Evolutionary conservation across 2,113 vertebrate species (phyloP).

Genomic region (Heloderma charlesbogerti): DNA sequence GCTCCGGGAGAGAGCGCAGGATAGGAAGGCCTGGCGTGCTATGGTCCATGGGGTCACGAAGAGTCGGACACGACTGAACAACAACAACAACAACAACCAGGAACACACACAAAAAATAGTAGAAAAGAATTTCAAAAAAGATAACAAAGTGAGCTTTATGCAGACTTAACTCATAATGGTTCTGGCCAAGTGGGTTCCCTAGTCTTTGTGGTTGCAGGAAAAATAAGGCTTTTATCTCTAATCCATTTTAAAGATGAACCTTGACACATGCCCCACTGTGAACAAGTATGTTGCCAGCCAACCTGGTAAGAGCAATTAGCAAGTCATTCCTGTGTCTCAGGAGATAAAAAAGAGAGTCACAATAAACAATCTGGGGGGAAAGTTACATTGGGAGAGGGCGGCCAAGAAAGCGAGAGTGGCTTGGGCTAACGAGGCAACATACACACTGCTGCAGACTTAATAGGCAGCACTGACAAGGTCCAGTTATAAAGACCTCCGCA

Average conservation of each 20-base stretch:
- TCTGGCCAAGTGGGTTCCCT: not conserved
- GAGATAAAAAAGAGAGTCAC: conserved; percentile 43
- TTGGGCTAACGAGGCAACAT: conserved; percentile 75
- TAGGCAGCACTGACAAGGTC: conserved; percentile 66
- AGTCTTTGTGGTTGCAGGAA: not conserved
- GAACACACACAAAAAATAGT: no score
- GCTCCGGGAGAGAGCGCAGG: no score
- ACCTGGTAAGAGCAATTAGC: conserved; percentile 52
- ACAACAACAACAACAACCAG: no score
- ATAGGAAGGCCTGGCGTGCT: no score
- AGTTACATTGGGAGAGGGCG: conserved; percentile 11
- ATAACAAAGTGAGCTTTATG: not conserved
- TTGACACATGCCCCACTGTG: not conserved
- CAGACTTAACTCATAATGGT: not conserved
- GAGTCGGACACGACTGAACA: no score
- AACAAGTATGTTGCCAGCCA: conserved; percentile 20
- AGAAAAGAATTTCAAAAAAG: not conserved
- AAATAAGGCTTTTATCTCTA: not conserved
- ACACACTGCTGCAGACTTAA: conserved; percentile 58
- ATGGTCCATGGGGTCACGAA: no score
- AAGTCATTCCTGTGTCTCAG: conserved; percentile 49
- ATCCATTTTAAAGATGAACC: not conserved
- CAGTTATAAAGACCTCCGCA: conserved; percentile 66
- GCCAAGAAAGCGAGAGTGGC: conserved; percentile 45
- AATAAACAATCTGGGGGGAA: conserved; percentile 15